phyloP scores from a whole-genome alignment of 2,113 vertebrate species.

The Amia ocellicauda region DNA sequence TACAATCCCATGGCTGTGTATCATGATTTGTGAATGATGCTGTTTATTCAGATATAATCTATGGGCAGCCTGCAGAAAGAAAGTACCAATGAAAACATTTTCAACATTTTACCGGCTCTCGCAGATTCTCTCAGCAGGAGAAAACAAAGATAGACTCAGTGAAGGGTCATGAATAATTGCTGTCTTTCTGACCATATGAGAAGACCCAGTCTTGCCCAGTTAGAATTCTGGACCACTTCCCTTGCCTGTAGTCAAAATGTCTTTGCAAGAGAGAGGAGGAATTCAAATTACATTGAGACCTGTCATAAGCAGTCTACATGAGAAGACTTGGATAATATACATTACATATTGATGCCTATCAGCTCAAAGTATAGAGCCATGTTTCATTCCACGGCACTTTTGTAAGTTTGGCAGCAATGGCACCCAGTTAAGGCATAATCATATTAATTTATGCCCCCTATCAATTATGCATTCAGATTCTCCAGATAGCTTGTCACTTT shows the following conservation, averaged over 20 bases:
- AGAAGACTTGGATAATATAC: constrained; percentile 82
- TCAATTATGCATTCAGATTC: constrained; percentile 92
- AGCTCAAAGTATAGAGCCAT: constrained; percentile 65
- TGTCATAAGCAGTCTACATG: constrained; percentile 70
- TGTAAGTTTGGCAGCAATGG: constrained; percentile 74
- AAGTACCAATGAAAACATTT: too few species aligned
- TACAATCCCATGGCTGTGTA: too few species aligned
- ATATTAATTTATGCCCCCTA: constrained; percentile 87
- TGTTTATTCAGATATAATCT: too few species aligned
- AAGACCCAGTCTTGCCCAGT: neutral
- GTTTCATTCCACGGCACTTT: constrained; percentile 77
- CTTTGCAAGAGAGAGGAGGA: constrained; percentile 77
- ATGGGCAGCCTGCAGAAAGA: too few species aligned
- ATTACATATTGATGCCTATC: constrained; percentile 85
- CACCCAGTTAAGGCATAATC: constrained; percentile 79
- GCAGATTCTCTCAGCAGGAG: neutral
- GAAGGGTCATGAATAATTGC: neutral
- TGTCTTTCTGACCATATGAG: constrained; percentile 4
- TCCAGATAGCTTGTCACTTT: constrained; percentile 86
- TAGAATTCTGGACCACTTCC: constrained; percentile 2
- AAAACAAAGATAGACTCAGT: neutral
- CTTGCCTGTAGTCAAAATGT: constrained; percentile 65
- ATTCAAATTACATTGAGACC: constrained; percentile 78
- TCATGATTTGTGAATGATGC: neutral
- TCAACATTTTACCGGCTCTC: neutral